Base-by-base conservation (phyloP, 2,113 vertebrate genomes). In the Lanius collurio region DNA sequence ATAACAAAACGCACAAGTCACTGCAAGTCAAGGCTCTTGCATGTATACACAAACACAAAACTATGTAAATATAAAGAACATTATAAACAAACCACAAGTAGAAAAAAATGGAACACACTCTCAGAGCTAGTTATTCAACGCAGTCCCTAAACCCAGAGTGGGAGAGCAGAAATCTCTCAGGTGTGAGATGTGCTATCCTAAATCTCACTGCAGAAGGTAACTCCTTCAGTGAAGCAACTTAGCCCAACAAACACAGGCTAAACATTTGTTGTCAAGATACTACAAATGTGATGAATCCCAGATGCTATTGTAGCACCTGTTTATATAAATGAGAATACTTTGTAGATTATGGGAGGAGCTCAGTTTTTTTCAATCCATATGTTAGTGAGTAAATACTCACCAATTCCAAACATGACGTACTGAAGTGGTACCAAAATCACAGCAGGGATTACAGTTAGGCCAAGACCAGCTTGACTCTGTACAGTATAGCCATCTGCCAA, bases 361-460 rank as follows among this genome's bases (percentile, higher is more conserved):
- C 55, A 42, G 30, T 8, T 47, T 63, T 67, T 19, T 64, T 18
- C 16, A 23, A 26, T 39, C 30, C 14, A 8, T 27, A 37, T 14
- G 5, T 62, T 55, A 85, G 42, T 9, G 57, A 93, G 57, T 57
- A 67, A 93, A 93, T 90, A 96, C 98, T 97, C 55, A 98, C 98
- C 95, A 70, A 94, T 95, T 83, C 69, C 85, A 95, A 98, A 97
- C 12, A 98, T 64, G n/a, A 75, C 73, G 39, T 97, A 98, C 17
- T 98, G 97, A 89, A 98, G 90, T 0, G 90, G 87, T 89, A 98
- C 46, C 92, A 97, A 70, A 84, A 97, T 67, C 69, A 95, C 57
- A 69, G 93, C 74, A 89, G 98, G 97, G 53, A 98, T 41, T 69
- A 98, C 94, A 90, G 96, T 89, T 62, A 98, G 96, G 70, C 97